Evolutionary conservation across 2,113 vertebrate genomes (phyloP).

Genomic region (Chloroceryle aenea): DNA sequence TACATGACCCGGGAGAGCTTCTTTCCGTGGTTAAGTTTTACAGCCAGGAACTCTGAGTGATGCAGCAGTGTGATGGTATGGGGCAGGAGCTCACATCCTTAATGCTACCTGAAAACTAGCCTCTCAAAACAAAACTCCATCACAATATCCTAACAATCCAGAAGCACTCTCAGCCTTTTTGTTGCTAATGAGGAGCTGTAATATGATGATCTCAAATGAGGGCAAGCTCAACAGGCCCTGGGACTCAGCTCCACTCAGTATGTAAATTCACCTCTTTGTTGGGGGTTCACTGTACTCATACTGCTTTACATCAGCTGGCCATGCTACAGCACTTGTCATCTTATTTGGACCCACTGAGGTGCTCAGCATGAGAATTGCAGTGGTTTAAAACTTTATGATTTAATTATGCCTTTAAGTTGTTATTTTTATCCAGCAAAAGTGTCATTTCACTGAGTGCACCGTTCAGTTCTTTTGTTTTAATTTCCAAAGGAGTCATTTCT

Average conservation of each 20-base stretch:
- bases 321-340: background rate
- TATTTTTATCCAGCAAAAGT: background rate
- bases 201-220: background rate
- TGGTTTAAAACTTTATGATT: background rate
- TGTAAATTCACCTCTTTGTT: background rate
- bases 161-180: background rate
- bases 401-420: background rate
- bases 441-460: fast-evolving
- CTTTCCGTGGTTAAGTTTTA: background rate
- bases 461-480: background rate
- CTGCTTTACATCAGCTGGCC: background rate
- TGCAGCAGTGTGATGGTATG: fast-evolving
- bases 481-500: background rate
- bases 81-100: background rate
- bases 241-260: background rate
- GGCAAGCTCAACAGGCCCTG: background rate
- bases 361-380: background rate
- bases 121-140: background rate
- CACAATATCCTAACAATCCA: background rate
- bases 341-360: background rate
- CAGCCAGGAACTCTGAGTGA: background rate
- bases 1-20: fast-evolving
- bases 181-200: background rate
- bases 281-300: background rate
- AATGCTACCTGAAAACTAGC: fast-evolving